phyloP scores from a whole-genome alignment of 2,113 vertebrate genomes.

The Onychorhynchus coronatus region DNA sequence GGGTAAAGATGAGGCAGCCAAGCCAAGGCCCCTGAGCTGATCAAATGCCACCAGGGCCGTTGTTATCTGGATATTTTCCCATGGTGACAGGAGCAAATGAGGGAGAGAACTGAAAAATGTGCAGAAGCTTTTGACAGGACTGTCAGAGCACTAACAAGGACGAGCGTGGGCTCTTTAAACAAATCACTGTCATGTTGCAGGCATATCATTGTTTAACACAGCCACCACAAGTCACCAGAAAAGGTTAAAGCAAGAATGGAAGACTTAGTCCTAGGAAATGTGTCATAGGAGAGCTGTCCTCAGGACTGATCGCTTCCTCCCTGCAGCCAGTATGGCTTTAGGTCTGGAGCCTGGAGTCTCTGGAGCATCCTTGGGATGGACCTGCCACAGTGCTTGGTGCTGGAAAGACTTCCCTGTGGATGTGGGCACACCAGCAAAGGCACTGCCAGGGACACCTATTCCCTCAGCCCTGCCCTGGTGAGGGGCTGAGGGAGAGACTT shows the following conservation, averaged over 20 bases:
- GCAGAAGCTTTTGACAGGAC: conserved; percentile 54
- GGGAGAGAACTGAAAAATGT: conserved; percentile 39
- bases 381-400: fast-evolving
- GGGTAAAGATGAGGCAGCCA: neutral
- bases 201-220: conserved; percentile 54
- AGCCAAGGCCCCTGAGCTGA: neutral
- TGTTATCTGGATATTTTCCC: conserved; percentile 21
- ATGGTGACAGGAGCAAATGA: conserved; percentile 57
- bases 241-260: conserved; percentile 56
- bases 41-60: neutral
- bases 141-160: conserved; percentile 61
- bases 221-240: conserved; percentile 51
- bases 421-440: neutral
- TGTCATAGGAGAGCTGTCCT: neutral
- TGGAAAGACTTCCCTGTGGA: neutral
- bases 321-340: neutral
- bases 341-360: neutral
- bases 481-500: neutral
- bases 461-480: neutral
- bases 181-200: conserved; percentile 65
- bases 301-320: neutral
- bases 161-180: conserved; percentile 59
- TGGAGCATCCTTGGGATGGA: neutral
- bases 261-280: neutral
- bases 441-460: neutral